Evolutionary conservation across 2,797 vertebrate species (phyloP), one percentile per base, ranked within the genome.

Genomic region (Acanthurus leucopareius): DNA sequence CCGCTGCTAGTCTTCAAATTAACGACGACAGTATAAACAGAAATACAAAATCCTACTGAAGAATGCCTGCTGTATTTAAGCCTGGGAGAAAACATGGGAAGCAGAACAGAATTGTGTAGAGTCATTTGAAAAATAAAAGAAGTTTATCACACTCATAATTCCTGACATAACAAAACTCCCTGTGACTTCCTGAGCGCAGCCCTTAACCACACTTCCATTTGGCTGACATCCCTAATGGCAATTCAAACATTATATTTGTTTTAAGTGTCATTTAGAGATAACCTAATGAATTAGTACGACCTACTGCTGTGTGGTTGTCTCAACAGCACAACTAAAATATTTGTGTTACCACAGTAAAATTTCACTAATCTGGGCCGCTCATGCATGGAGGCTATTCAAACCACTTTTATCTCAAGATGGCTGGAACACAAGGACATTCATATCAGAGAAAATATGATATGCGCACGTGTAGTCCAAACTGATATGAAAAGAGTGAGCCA

Each of bases 341-440:
- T 54, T 69, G 1, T 51, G 60, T 71, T 65, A 64, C 49, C 61
- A 65, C 22, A 35, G 28, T 60, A 49, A 45, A 66, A 83, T 69
- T 61, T 73, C 56, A 52, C 42, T 62, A 60, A 80, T 73, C 40
- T 8, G 49, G 79, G 57, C 44, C 4, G 3, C 32, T 76, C 54
- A 59, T 66, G 52, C 5, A 0, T 35, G 52, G 52, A 79, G 59
- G 65, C 73, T 88, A 88, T 83, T 88, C 78, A 89, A 82, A 89
- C 57, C 66, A 57, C 64, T 82, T 75, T 77, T 73, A 88, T 83
- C 75, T 83, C 7, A 16, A 74, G 42, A 70, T 48, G 66, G 72
- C 38, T 56, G 73, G 48, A 75, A 73, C 49, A 71, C 20, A 69
- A 73, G 49, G 57, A 42, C 73, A 42, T 42, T 42, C 40, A 32